A percentile compares a stretch with the other conserved stretches of the same genome.
phyloP scores from a whole-genome alignment of 2,888 invertebrate genomes.

The Heliconius sara region DNA sequence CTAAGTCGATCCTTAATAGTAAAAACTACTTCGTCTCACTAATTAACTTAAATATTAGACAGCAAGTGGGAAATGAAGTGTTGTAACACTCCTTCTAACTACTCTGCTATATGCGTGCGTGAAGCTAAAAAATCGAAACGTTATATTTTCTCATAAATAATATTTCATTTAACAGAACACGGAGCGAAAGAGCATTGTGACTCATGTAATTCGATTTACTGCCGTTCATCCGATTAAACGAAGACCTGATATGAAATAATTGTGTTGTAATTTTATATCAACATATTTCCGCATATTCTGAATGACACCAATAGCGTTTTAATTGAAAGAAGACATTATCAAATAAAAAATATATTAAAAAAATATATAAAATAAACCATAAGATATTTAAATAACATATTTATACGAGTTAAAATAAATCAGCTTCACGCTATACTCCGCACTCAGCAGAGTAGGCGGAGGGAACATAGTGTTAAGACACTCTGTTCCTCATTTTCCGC shows the following conservation, averaged over 20 bases:
- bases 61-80: too few species aligned
- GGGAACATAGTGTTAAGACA: too few species aligned
- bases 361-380: too few species aligned
- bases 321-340: neutral
- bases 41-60: too few species aligned
- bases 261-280: slow-evolving; percentile 8
- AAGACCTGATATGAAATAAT: slow-evolving; percentile 24
- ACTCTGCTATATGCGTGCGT: neutral
- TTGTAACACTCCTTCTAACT: neutral
- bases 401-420: too few species aligned
- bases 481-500: too few species aligned
- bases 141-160: neutral
- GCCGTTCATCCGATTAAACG: slow-evolving; percentile 13
- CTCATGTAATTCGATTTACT: slow-evolving; percentile 15
- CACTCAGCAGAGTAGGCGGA: too few species aligned
- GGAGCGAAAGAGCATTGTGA: neutral
- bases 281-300: slow-evolving; percentile 1
- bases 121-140: neutral
- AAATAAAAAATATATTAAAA: too few species aligned
- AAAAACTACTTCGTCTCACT: too few species aligned
- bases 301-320: neutral
- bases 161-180: neutral
- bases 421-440: too few species aligned
- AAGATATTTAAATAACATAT: neutral
- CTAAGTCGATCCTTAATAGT: too few species aligned